Evolutionary conservation across 1,140 invertebrate species (phyloP), one percentile per base, ranked within the genome.

Genomic region (Macrotrachela quadricornifera): DNA sequence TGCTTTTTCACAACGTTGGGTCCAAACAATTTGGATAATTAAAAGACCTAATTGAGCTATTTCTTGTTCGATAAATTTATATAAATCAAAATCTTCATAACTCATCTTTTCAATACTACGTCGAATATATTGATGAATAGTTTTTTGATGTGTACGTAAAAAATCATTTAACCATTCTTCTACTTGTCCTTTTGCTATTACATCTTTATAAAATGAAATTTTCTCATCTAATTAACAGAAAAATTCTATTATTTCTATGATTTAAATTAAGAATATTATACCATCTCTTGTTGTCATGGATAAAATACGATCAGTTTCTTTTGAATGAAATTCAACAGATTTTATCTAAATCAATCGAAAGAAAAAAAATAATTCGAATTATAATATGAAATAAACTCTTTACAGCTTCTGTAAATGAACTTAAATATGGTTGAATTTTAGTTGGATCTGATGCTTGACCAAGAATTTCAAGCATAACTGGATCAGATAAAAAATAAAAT

Each of bases 1-100:
- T 6, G 87, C 86, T 18, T 82, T 63, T 69, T 94, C 88, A 3
- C 85, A 79, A 66, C 92, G 86, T 58, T 83, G 72, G 0, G 87
- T 94, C 90, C 88, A 94, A 53, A 92, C 81, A 78, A 94, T 88
- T 75, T 95, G 88, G 41, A 94, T 80, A 11, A 87, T 85, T 10
- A 95, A 70, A 15, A 94, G 75, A 36, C 87, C 90, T 46, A 88
- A 72, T 80, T 83, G 59, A 14, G 54, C 50, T 2, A 14, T 42
- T 42, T 42, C 40, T 15, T 42, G 3, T 42, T 14, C 12, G 10
- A 42, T 14, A 10, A 42, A 42, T 13, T 13, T 14, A 14, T 42
- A 3, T 11, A 42, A 42, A 42, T 42, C 40, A 42, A 42, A 42
- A 14, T 42, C 40, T 13, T 15, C 15, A 42, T 42, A 14, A 42